Conservation (phyloP, 2,797 vertebrate species). For the Sardinella longiceps region DNA sequence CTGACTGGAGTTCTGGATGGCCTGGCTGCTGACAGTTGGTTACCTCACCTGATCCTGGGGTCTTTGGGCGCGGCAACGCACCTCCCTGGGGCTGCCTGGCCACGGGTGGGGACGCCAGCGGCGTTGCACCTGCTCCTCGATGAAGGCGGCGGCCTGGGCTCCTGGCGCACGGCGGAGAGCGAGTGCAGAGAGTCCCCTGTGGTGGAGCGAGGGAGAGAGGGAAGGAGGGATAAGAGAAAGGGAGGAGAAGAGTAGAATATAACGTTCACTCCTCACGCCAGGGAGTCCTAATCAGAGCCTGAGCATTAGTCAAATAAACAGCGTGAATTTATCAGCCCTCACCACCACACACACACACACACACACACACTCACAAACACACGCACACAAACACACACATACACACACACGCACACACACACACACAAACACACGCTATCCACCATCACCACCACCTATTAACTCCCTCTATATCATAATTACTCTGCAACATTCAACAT, state of each 20-base stretch:
- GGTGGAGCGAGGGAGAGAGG: no score
- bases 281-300: background rate
- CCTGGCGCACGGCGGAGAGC: slow-evolving; percentile 29
- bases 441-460: no score
- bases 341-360: background rate
- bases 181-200: slow-evolving; percentile 52
- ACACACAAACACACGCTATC: background rate
- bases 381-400: background rate
- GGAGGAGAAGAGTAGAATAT: background rate
- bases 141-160: slow-evolving; percentile 24
- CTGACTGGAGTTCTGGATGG: background rate
- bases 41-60: slow-evolving; percentile 56
- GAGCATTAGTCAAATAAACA: background rate
- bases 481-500: background rate
- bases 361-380: background rate
- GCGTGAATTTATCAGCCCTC: background rate
- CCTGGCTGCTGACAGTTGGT: slow-evolving; percentile 36
- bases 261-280: background rate
- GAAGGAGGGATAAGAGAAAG: no score
- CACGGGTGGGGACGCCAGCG: slow-evolving; percentile 24
- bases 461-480: background rate
- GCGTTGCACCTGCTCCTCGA: slow-evolving; percentile 42
- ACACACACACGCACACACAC: background rate
- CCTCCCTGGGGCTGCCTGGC: slow-evolving; percentile 32
- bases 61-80: slow-evolving; percentile 41